Base-by-base conservation (phyloP, 2,888 invertebrate species). In the Theristus sp. region DNA sequence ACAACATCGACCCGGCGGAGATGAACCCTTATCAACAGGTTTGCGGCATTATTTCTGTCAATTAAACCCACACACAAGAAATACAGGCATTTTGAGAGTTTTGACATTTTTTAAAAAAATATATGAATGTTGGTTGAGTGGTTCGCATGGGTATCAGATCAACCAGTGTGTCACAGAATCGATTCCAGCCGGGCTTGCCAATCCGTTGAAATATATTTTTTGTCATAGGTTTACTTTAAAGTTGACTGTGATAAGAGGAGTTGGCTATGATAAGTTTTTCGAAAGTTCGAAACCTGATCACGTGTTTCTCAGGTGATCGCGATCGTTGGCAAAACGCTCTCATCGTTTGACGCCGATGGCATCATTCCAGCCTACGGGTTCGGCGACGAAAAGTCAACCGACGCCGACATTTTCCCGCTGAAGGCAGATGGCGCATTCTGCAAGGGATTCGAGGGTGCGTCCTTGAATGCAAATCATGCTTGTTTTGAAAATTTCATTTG, bases 341-440 rank as follows among this genome's bases (percentile, higher is more conserved):
- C 76, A 30, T 71, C 76, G 1, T 78, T 79, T 65, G 75, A 77
- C 63, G 75, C 76, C 47, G 78, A 77, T 65, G 76, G 76, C 2
- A 69, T 74, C 58, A 78, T 79, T 60, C 77, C 77, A 13, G 78
- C 76, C 0, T 79, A 75, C 67, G 79, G 79, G 10, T 79, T 79
- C 65, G 79, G 79, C 27, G 78, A 78, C 66, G 73, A 75, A 54
- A 72, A 72, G 56, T 75, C 75, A 17, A 70, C 69, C 49, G 75
- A 75, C 63, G 65, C 68, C 60, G 69, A 69, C 6, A 70, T 73
- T 2, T 75, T 75, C 62, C 66, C 73, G 2, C 66, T 75, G 54
- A 66, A 65, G 30, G 63, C 61, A 0, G 61, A 61, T 17, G 64
- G 64, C 54, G 75, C 75, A 2, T 76, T 76, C 61, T 75, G 74